A percentile compares a stretch with the other conserved stretches of the same genome.
These are phyloP conservation scores for Pseudorasbora parva DNA, from an alignment of 2,113 vertebrate species.

Conservation along the genomic window DNA sequence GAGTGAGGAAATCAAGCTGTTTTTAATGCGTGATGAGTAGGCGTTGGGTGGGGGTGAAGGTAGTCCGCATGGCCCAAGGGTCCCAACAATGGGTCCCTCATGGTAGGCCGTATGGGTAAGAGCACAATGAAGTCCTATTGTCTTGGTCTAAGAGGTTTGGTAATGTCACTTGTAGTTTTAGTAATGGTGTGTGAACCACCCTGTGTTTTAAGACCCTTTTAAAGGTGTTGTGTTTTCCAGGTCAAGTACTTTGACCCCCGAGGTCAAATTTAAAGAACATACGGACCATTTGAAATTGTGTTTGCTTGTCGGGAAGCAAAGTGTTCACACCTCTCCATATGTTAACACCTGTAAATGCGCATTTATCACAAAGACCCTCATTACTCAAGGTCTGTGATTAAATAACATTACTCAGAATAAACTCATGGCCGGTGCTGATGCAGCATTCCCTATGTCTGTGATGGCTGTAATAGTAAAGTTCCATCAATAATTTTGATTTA, in stretches of 20 bases:
- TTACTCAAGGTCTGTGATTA: conserved; percentile 1
- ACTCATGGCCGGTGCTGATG: neutral
- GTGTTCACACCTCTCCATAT: conserved; percentile 35
- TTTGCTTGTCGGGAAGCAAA: neutral
- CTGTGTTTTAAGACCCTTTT: conserved; percentile 42
- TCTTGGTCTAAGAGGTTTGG: conserved; percentile 5
- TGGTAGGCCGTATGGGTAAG: neutral
- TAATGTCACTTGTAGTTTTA: neutral
- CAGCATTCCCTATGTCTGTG: neutral
- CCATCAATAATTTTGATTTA: neutral
- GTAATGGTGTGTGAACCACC: conserved; percentile 18
- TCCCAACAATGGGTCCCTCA: conserved; percentile 18
- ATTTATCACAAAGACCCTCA: neutral
- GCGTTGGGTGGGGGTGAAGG: conserved; percentile 15
- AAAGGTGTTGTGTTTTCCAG: conserved; percentile 45
- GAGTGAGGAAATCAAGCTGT: conserved; percentile 71
- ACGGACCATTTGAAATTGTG: conserved; percentile 1
- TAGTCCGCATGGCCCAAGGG: conserved; percentile 22
- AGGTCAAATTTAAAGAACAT: conserved; percentile 17
- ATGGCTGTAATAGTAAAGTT: neutral
- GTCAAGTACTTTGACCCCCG: conserved; percentile 60
- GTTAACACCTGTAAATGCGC: conserved; percentile 31
- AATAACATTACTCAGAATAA: neutral
- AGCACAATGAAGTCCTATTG: conserved; percentile 32
- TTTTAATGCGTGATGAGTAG: conserved; percentile 62